Percentiles rank a stretch among this genome's conserved stretches.
phyloP scores from a whole-genome alignment of 2,888 invertebrate species.

The Himalopsyche kuldschensis region DNA sequence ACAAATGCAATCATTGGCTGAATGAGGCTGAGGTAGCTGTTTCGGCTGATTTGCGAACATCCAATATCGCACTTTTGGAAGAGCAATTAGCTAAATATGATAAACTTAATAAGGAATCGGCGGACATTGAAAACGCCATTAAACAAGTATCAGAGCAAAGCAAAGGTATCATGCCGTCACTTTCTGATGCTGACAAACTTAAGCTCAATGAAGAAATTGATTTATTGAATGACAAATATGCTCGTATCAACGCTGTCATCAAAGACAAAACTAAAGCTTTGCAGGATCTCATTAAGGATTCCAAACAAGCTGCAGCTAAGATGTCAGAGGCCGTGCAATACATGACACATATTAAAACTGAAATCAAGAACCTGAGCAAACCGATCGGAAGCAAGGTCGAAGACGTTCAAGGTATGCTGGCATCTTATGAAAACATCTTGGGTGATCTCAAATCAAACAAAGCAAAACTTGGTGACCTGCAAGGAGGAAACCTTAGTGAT shows the following conservation, averaged over 20 bases:
- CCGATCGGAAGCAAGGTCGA: conserved; percentile 86
- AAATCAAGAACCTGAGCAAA: conserved; percentile 79
- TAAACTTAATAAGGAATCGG: conserved; percentile 74
- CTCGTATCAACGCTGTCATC: conserved; percentile 72
- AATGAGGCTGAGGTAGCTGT: conserved; percentile 88
- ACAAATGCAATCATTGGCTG: conserved; percentile 84
- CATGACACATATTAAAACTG: conserved; percentile 79
- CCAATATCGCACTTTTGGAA: conserved; percentile 79
- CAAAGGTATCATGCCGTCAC: conserved; percentile 74
- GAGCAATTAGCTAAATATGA: conserved; percentile 88
- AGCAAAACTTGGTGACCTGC: conserved; percentile 74
- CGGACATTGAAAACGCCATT: conserved; percentile 70
- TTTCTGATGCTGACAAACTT: conserved; percentile 84
- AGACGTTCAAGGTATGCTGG: conserved; percentile 83
- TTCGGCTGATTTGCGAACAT: conserved; percentile 76
- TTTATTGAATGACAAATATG: conserved; percentile 76
- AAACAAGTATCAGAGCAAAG: conserved; percentile 78
- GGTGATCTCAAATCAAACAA: conserved; percentile 78
- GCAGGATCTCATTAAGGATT: conserved; percentile 76
- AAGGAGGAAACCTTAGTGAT: conserved; percentile 75
- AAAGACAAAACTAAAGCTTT: conserved; percentile 74
- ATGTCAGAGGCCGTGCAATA: conserved; percentile 80
- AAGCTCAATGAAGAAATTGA: conserved; percentile 80
- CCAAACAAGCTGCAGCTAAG: conserved; percentile 78
- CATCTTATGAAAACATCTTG: conserved; percentile 76